A percentile compares a stretch with the other conserved stretches of the same genome.
Conservation (phyloP, 2,888 invertebrate genomes). For the Ectobius pallidus region DNA sequence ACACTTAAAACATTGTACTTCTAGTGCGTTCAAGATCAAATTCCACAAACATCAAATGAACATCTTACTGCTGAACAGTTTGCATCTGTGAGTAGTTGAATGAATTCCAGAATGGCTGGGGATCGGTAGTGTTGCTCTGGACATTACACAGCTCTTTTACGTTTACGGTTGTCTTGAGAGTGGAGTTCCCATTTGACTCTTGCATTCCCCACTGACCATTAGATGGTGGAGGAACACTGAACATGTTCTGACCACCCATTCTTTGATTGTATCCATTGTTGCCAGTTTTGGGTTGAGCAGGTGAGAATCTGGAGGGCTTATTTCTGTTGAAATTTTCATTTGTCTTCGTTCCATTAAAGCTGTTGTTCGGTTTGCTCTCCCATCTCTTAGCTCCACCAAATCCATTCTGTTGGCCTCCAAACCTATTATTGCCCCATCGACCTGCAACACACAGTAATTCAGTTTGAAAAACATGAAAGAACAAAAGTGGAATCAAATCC, state of each 20-base stretch:
- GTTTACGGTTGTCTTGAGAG: background rate
- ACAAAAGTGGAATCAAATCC: no score
- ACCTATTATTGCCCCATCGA: conserved; percentile 6
- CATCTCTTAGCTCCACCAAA: conserved; percentile 13
- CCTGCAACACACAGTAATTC: background rate
- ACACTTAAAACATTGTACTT: no score
- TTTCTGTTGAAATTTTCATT: conserved; percentile 1
- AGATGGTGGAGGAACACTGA: background rate
- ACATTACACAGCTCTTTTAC: conserved; percentile 6
- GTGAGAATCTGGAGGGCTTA: conserved; percentile 1
- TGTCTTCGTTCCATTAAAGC: background rate
- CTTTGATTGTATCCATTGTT: background rate
- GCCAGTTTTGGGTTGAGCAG: background rate
- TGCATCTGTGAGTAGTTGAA: no score
- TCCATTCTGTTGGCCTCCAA: conserved; percentile 4
- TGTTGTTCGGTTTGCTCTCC: conserved; percentile 5
- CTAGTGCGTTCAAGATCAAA: no score
- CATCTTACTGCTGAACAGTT: no score
- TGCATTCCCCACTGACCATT: background rate
- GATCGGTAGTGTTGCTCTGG: background rate
- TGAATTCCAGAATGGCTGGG: background rate
- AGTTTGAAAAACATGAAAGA: no score
- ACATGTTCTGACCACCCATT: background rate
- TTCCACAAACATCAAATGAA: no score
- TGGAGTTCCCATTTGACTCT: background rate